Percentiles rank a stretch among this genome's conserved stretches.
Evolutionary conservation across 2,888 invertebrate genomes (phyloP).

Genomic region (Ormyrus labotus): DNA sequence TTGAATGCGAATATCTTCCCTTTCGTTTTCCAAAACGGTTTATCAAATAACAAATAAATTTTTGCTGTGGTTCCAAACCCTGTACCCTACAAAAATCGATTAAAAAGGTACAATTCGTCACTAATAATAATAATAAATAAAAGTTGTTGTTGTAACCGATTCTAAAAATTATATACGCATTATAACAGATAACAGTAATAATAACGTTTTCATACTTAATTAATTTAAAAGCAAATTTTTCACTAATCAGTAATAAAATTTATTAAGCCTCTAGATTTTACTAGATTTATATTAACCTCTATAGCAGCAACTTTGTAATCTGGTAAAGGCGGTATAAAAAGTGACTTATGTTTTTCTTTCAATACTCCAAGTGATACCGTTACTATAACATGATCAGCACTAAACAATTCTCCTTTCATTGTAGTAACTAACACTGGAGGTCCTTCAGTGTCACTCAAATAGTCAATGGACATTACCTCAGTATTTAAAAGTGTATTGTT

Average conservation of each 20-base stretch:
- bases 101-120: too few species aligned
- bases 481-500: conserved; percentile 65
- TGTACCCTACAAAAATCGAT: background rate
- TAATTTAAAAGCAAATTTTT: too few species aligned
- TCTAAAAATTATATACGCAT: background rate
- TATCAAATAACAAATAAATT: conserved; percentile 81
- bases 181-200: background rate
- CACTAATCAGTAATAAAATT: too few species aligned
- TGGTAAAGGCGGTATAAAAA: conserved; percentile 80
- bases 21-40: conserved; percentile 79
- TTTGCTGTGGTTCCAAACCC: conserved; percentile 77
- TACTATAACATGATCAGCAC: conserved; percentile 81
- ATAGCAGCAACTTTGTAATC: conserved; percentile 78
- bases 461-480: conserved; percentile 66
- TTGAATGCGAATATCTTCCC: background rate
- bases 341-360: conserved; percentile 77
- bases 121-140: too few species aligned
- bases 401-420: conserved; percentile 74
- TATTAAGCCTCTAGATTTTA: too few species aligned
- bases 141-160: too few species aligned
- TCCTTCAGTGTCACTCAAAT: conserved; percentile 50
- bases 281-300: conserved; percentile 62
- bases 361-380: conserved; percentile 84
- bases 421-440: conserved; percentile 66
- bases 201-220: too few species aligned